A percentile compares a stretch with the other conserved stretches of the same genome.
phyloP scores from a whole-genome alignment of 2,797 vertebrate species.

The Hypotaenidia philippensis region DNA sequence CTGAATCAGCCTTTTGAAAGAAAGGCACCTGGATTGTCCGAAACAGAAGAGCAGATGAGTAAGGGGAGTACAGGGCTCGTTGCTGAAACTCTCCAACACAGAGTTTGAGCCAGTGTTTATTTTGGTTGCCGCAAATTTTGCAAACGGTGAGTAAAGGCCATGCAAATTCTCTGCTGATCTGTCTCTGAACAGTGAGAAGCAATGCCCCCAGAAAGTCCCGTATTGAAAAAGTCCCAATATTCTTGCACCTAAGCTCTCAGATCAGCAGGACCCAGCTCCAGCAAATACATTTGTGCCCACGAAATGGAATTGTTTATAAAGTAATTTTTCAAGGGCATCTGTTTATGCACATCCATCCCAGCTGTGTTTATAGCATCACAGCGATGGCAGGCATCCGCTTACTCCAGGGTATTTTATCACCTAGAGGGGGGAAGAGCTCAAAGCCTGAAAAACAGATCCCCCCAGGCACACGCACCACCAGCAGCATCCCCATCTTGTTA shows the following conservation, averaged over 20 bases:
- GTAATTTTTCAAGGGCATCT: neutral
- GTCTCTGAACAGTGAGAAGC: neutral
- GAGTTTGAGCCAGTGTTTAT: neutral
- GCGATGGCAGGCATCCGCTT: neutral
- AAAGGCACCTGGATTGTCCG: neutral
- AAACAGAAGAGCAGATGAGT: neutral
- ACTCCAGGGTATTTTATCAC: neutral
- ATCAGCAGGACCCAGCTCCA: neutral
- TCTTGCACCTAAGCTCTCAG: neutral
- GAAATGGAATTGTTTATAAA: neutral
- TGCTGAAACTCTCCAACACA: neutral
- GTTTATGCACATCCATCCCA: neutral
- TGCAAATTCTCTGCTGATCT: neutral
- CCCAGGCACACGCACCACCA: accelerated
- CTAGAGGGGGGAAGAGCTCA: neutral
- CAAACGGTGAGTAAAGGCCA: neutral
- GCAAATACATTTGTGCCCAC: neutral
- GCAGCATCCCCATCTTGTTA: neutral
- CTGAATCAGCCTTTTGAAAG: neutral
- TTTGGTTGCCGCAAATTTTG: neutral
- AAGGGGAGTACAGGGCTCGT: neutral
- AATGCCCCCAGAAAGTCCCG: neutral
- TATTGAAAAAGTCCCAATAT: neutral
- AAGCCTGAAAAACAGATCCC: neutral
- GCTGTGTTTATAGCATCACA: neutral